phyloP scores from a whole-genome alignment of 2,888 invertebrate species.

The Bombylius discolor region DNA sequence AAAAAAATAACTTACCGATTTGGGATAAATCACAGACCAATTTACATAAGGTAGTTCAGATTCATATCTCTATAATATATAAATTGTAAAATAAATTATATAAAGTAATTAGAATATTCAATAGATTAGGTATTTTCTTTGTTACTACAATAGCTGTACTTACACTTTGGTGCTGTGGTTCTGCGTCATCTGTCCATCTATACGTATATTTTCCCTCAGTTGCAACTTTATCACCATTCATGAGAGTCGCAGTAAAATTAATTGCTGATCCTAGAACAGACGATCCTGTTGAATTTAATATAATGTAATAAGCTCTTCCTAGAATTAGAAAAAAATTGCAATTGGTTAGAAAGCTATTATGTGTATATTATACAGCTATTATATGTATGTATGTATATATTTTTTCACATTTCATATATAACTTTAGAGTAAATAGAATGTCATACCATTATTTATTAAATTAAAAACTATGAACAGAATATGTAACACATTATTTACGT shows the following conservation, averaged over 20 bases:
- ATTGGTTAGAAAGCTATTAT: too few relatives aligned
- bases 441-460: neutral
- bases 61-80: constrained; percentile 24
- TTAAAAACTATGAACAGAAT: neutral
- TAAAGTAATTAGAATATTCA: too few relatives aligned
- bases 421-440: too few relatives aligned
- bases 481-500: neutral
- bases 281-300: constrained; percentile 49
- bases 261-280: constrained; percentile 59
- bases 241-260: constrained; percentile 42
- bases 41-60: constrained; percentile 41
- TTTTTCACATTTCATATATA: too few relatives aligned
- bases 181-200: constrained; percentile 47
- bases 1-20: constrained; percentile 1
- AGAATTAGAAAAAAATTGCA: neutral
- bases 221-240: constrained; percentile 21
- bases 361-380: too few relatives aligned
- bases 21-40: constrained; percentile 50
- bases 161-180: constrained; percentile 18
- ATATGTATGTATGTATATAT: too few relatives aligned
- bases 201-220: constrained; percentile 40
- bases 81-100: neutral
- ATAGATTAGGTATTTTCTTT: too few relatives aligned
- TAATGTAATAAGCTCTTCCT: constrained; percentile 35
- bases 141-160: constrained; percentile 7